phyloP scores from a whole-genome alignment of 1,140 invertebrate genomes.

The silkworm (Bombyx mori) region DNA sequence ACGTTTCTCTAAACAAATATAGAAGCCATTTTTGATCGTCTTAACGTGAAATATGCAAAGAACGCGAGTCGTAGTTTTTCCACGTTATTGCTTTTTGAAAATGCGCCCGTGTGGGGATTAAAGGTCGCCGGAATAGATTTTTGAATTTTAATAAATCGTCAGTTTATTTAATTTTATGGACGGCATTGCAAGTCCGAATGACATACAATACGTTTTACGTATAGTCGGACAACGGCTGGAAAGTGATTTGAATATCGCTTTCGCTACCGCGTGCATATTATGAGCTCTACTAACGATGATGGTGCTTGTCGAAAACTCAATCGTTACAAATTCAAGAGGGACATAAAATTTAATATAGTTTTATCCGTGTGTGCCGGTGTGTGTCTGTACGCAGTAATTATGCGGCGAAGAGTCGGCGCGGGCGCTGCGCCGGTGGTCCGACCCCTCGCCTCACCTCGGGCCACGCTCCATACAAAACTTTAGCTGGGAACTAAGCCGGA shows the following conservation, averaged over 20 bases:
- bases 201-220: no score
- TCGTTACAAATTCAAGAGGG: conserved; percentile 62
- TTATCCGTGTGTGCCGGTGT: conserved; percentile 35
- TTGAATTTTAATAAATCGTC: no score
- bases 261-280: conserved; percentile 30
- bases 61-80: conserved; percentile 26
- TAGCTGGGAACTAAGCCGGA: conserved; percentile 47
- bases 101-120: no score
- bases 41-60: conserved; percentile 25
- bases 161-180: no score
- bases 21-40: conserved; percentile 57
- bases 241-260: conserved; percentile 34
- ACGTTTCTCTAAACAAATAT: conserved; percentile 66
- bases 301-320: conserved; percentile 37
- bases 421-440: conserved; percentile 58
- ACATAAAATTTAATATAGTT: conserved; percentile 62
- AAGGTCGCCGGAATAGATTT: no score
- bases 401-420: conserved; percentile 50
- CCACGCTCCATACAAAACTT: conserved; percentile 29
- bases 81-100: background rate
- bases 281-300: conserved; percentile 9
- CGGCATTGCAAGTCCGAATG: no score
- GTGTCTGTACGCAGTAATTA: conserved; percentile 60
- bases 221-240: conserved; percentile 29
- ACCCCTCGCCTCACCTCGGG: conserved; percentile 15